Evolutionary conservation across 2,888 invertebrate genomes (phyloP), one percentile per base, ranked within the genome.

Genomic region (Aphodius sticticus): DNA sequence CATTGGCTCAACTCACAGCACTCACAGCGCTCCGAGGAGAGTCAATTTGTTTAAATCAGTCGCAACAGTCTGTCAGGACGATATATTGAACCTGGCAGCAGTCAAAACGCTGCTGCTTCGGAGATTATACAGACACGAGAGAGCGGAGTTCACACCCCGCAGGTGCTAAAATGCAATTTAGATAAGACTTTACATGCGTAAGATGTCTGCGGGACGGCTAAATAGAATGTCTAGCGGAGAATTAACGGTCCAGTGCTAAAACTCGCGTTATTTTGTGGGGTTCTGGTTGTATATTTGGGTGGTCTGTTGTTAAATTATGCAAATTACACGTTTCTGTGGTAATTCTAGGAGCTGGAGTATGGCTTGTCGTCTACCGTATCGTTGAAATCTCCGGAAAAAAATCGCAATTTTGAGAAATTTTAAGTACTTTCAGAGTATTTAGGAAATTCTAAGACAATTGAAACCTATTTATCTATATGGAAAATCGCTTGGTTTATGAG

Each of bases 31-130:
- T 26, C 26, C 26, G 26, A 26, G 26, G 1, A 26, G 3, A 53
- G 53, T 53, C 53, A 53, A 53, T 53, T 53, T 53, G 53, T 53
- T 53, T 53, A 53, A 53, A 53, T 53, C 53, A 53, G 53, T 53
- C 53, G 53, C 53, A 53, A 5, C 53, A 5, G 53, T 12, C 12
- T 53, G 53, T 53, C 53, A 53, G 53, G 26, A 53, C 12, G 53
- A 53, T 53, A 53, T 9, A 53, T 53, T 3, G 53, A 53, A 53
- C 9, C 53, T 53, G 12, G 53, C 53, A 53, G 12, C 3, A 53
- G 53, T 53, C 53, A 53, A 53, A 53, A 53, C 9, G 0, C 12
- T 5, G 53, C 53, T 53, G 26, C 53, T 12, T 1, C 53, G 53
- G 26, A 53, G 53, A 53, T 53, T 53, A 5, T 53, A 53, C 9